phyloP scores from a whole-genome alignment of 2,888 invertebrate species.

The Perizoma flavofasciatum region DNA sequence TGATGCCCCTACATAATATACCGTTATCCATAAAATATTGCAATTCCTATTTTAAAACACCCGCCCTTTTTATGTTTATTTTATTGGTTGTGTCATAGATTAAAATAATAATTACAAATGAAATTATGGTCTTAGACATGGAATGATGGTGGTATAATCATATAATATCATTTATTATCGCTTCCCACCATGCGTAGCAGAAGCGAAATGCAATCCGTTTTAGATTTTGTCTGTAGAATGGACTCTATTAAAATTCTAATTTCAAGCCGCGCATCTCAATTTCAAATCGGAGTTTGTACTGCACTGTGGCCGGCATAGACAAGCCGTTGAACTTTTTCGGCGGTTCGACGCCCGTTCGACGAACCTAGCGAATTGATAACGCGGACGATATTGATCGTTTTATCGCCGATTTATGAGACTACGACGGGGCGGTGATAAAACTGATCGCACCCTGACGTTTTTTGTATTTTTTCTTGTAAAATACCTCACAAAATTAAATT shows the following conservation, averaged over 20 bases:
- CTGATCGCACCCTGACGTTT: constrained; percentile 27
- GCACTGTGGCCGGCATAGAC: constrained; percentile 31
- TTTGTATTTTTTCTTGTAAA: not conserved
- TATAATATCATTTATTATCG: not conserved
- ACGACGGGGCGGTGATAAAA: constrained; percentile 32
- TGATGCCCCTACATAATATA: not conserved
- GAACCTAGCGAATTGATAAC: constrained; percentile 47
- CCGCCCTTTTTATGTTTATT: constrained; percentile 22
- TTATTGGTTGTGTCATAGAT: constrained; percentile 21
- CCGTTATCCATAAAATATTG: constrained; percentile 9
- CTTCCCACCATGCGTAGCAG: no score
- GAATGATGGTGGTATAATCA: not conserved
- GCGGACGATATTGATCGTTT: constrained; percentile 46
- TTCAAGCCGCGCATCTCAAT: constrained; percentile 21
- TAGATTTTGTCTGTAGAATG: not conserved
- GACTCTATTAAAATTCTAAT: constrained; percentile 2
- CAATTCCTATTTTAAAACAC: constrained; percentile 3
- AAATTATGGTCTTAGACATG: not conserved
- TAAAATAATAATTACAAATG: constrained; percentile 11
- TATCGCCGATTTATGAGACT: constrained; percentile 43
- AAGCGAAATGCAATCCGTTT: not conserved
- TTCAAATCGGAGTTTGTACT: constrained; percentile 34
- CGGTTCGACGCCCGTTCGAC: constrained; percentile 54
- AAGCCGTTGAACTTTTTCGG: constrained; percentile 53
- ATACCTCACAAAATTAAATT: not conserved